A percentile compares a stretch with the other conserved stretches of the same genome.
Evolutionary conservation across 2,797 vertebrate genomes (phyloP).

Genomic region (Leuciscus waleckii): DNA sequence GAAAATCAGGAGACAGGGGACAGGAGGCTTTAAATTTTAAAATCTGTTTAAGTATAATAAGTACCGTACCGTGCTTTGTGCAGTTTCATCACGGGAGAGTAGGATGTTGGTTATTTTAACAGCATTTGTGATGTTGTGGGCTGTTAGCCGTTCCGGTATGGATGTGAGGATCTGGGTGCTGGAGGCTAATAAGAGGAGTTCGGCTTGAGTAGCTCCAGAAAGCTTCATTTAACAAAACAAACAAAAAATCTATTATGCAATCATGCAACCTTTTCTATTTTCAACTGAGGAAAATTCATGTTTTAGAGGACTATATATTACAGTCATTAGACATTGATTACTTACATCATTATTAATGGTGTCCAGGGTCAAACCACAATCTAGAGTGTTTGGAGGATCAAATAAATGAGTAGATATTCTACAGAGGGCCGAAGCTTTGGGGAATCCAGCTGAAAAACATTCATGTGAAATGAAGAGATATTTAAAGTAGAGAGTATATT

Average conservation of each 20-base stretch:
- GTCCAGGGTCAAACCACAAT: background rate
- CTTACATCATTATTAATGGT: background rate
- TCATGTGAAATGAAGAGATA: background rate
- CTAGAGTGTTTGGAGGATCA: accelerated
- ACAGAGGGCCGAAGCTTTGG: background rate
- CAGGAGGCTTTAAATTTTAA: background rate
- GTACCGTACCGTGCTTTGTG: constrained; percentile 52
- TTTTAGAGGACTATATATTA: background rate
- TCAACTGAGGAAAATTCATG: background rate
- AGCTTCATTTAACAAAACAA: background rate
- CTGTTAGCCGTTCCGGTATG: constrained; percentile 60
- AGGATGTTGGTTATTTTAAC: constrained; percentile 60
- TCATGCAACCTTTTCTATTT: background rate
- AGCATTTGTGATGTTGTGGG: constrained; percentile 60
- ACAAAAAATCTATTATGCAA: background rate
- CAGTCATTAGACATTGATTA: background rate
- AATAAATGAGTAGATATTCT: accelerated
- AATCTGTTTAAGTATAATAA: background rate
- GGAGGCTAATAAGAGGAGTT: background rate
- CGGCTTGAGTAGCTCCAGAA: background rate
- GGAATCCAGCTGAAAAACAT: constrained; percentile 23
- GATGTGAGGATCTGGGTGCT: constrained; percentile 71
- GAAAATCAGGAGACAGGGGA: too few species aligned
- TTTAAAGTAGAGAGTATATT: background rate
- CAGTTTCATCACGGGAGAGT: constrained; percentile 45